These are phyloP conservation scores for human (Homo sapiens) DNA, from an alignment of 2,113 vertebrate species.

Conservation along the genomic window DNA sequence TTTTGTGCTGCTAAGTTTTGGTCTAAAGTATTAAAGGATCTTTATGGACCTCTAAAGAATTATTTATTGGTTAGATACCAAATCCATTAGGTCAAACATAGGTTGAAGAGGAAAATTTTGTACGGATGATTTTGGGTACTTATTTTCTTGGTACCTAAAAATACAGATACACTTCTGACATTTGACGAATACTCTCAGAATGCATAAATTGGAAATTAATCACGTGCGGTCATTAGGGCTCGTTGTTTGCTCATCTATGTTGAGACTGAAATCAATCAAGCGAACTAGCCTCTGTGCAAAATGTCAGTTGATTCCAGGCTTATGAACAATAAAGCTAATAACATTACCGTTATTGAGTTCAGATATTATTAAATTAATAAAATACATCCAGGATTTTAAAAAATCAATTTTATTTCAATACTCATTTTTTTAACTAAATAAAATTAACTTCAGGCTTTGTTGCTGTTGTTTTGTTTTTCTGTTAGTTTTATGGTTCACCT, in stretches of 20 bases:
- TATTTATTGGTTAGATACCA: not conserved
- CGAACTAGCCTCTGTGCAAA: constrained; percentile 33
- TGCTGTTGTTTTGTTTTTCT: not conserved
- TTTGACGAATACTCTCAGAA: constrained; percentile 29
- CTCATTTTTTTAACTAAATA: constrained; percentile 54
- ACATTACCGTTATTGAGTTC: constrained; percentile 49
- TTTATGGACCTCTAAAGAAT: not conserved
- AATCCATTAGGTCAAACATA: not conserved
- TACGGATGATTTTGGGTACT: not conserved
- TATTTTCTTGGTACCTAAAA: not conserved
- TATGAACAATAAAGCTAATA: constrained; percentile 52
- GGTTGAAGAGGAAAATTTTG: not conserved
- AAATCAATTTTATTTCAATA: constrained; percentile 36
- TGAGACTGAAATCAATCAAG: constrained; percentile 56
- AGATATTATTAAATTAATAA: constrained; percentile 64
- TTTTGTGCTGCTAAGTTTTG: not conserved
- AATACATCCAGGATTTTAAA: constrained; percentile 27
- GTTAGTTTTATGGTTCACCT: not conserved
- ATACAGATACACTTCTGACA: not conserved
- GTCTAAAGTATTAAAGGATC: not conserved
- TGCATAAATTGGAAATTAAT: constrained; percentile 58
- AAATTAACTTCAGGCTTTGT: not conserved
- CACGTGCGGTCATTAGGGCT: constrained; percentile 19
- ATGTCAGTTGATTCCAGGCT: constrained; percentile 43
- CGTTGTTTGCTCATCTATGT: constrained; percentile 38